Conservation (phyloP, 2,888 invertebrate genomes). For the Brachypalpus laphriformis region DNA sequence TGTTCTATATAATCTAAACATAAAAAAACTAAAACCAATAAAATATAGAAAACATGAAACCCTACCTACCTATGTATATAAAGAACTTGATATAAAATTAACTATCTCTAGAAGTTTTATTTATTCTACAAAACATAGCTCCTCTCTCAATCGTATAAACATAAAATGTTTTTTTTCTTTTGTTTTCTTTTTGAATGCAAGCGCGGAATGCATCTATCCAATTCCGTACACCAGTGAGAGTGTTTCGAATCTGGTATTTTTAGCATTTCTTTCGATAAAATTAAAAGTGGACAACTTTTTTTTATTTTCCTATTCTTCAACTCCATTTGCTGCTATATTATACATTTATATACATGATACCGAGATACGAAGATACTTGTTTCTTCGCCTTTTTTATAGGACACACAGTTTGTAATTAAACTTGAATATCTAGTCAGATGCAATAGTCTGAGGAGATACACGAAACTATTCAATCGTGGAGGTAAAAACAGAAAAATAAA, state of each 20-base stretch:
- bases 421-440: constrained; percentile 57
- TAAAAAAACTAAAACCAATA: background rate
- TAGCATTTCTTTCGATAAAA: constrained; percentile 51
- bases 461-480: constrained; percentile 30
- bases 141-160: background rate
- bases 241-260: constrained; percentile 65
- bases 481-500: constrained; percentile 1
- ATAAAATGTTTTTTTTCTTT: constrained; percentile 21
- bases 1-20: background rate
- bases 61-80: background rate
- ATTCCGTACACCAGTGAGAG: constrained; percentile 53
- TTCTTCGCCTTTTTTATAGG: constrained; percentile 33
- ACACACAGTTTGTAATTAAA: constrained; percentile 43
- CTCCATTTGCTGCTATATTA: constrained; percentile 10
- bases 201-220: constrained; percentile 31
- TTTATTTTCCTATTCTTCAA: constrained; percentile 19
- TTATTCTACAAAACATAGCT: background rate
- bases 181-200: constrained; percentile 22
- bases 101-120: background rate
- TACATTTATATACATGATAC: constrained; percentile 18
- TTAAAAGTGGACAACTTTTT: constrained; percentile 51
- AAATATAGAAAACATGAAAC: background rate
- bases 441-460: constrained; percentile 15
- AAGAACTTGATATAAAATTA: constrained; percentile 13
- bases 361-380: constrained; percentile 22